Evolutionary conservation across 2,888 invertebrate genomes (phyloP).

Genomic region (Eupelmus urozonus): DNA sequence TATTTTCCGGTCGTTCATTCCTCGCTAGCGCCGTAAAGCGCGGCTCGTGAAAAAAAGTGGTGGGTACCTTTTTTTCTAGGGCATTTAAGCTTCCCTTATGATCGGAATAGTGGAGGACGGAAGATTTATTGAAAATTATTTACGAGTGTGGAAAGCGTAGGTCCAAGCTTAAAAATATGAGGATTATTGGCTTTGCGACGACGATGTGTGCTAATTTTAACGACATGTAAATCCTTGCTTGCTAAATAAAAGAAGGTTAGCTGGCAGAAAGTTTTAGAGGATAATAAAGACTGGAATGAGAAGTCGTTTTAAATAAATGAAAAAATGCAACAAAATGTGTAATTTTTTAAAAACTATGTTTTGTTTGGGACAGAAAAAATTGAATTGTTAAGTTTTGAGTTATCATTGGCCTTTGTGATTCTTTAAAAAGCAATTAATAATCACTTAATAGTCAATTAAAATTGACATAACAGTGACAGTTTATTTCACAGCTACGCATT

Average conservation of each 20-base stretch:
- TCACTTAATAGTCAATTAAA: too few relatives aligned
- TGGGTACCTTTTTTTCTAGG: neutral
- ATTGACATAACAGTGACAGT: too few relatives aligned
- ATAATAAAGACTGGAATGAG: slow-evolving; percentile 19
- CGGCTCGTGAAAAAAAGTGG: slow-evolving; percentile 15
- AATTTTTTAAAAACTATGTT: too few relatives aligned
- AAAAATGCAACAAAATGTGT: too few relatives aligned
- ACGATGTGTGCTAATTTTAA: slow-evolving; percentile 5
- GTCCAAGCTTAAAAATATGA: slow-evolving; percentile 9
- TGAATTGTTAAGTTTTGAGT: too few relatives aligned
- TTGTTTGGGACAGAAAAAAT: too few relatives aligned
- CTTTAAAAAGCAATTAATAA: too few relatives aligned
- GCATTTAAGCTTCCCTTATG: slow-evolving; percentile 22
- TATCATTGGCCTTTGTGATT: too few relatives aligned
- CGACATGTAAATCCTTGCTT: neutral
- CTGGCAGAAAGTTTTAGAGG: neutral
- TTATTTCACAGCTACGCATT: too few relatives aligned
- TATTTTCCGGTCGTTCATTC: slow-evolving; percentile 57
- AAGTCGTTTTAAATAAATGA: too few relatives aligned
- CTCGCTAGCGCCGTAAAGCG: neutral
- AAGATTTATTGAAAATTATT: slow-evolving; percentile 51
- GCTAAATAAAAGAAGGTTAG: neutral
- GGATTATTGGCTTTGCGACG: neutral
- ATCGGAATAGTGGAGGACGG: slow-evolving; percentile 37
- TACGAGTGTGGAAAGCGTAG: neutral